Conservation (phyloP, 2,888 invertebrate genomes). For the Eledone cirrhosa region DNA sequence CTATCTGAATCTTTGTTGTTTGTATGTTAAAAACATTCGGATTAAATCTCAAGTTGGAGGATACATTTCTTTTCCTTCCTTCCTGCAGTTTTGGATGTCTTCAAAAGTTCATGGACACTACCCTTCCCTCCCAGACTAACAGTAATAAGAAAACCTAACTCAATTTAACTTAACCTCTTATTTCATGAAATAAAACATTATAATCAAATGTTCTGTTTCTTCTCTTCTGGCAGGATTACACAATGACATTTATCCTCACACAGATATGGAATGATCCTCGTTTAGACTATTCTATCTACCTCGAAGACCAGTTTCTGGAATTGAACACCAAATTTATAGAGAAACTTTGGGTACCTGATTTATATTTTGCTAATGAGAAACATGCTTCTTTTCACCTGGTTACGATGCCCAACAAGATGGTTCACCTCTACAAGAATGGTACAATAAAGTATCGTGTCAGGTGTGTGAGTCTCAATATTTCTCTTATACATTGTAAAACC, state of each 20-base stretch:
- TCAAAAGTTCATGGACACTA: too few species aligned
- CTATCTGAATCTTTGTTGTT: too few species aligned
- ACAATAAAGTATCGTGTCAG: conserved; percentile 15
- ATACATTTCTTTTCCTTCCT: too few species aligned
- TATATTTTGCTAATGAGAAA: conserved; percentile 20
- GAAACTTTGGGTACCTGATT: conserved; percentile 7
- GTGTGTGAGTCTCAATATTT: neutral
- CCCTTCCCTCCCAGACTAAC: too few species aligned
- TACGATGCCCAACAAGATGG: conserved; percentile 23
- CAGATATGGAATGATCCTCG: conserved; percentile 23
- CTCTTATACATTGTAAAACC: neutral
- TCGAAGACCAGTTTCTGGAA: neutral
- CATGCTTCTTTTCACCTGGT: conserved; percentile 17
- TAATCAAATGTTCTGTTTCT: neutral
- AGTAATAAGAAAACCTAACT: too few species aligned
- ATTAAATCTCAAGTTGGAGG: too few species aligned
- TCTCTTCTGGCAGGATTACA: neutral
- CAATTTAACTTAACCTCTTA: too few species aligned
- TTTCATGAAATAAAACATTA: too few species aligned
- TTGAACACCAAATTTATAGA: conserved; percentile 5
- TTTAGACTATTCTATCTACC: neutral
- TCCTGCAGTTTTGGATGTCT: too few species aligned
- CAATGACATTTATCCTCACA: conserved; percentile 19
- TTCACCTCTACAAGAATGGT: conserved; percentile 16
- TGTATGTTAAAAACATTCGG: too few species aligned